A percentile compares a stretch with the other conserved stretches of the same genome.
phyloP scores from a whole-genome alignment of 1,140 invertebrate genomes.

The Apis laboriosa region DNA sequence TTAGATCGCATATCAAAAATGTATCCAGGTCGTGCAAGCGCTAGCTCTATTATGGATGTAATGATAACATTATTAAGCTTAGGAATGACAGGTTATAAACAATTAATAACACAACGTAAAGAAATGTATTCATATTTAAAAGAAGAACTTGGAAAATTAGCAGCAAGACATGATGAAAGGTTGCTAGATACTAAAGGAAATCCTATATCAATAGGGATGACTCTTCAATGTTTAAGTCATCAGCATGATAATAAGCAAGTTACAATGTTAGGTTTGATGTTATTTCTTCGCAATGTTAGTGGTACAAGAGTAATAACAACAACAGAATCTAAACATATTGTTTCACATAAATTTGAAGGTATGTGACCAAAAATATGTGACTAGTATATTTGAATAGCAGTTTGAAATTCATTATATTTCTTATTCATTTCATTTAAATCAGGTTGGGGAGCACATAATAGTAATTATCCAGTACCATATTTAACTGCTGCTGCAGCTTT shows the following conservation, averaged over 20 bases:
- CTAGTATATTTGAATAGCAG: background rate
- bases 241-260: conserved; percentile 80
- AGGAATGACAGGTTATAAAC: conserved; percentile 86
- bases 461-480: conserved; percentile 84
- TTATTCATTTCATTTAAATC: conserved; percentile 61
- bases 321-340: conserved; percentile 82
- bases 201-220: conserved; percentile 88
- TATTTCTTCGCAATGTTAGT: conserved; percentile 87
- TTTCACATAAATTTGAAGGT: conserved; percentile 83
- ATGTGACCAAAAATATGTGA: conserved; percentile 5
- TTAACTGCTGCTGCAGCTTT: conserved; percentile 87
- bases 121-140: conserved; percentile 86
- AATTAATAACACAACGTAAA: conserved; percentile 85
- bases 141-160: conserved; percentile 83
- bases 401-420: background rate
- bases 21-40: conserved; percentile 91
- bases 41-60: conserved; percentile 88
- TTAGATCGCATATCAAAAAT: conserved; percentile 86
- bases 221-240: conserved; percentile 75
- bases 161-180: conserved; percentile 84
- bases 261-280: conserved; percentile 86
- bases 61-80: conserved; percentile 91
- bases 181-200: conserved; percentile 87
- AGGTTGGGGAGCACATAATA: conserved; percentile 87
- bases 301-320: conserved; percentile 85